A percentile compares a stretch with the other conserved stretches of the same genome.
phyloP scores from a whole-genome alignment of 1,140 invertebrate species.

The Anthonomus grandis region DNA sequence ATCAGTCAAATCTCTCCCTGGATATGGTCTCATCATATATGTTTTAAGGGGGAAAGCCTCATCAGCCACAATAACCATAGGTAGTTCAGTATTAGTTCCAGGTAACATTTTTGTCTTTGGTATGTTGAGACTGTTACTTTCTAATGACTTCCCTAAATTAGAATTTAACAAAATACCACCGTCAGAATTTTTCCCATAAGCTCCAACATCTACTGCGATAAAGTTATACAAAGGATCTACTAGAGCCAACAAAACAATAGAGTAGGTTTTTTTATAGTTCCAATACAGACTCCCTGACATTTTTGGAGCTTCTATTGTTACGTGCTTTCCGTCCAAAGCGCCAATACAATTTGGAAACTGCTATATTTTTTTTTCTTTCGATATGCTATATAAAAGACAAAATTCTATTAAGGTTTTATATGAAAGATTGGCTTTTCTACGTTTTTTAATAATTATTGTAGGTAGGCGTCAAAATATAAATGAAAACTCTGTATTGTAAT shows the following conservation, averaged over 20 bases:
- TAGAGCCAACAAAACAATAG: slow-evolving; percentile 48
- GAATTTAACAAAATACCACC: slow-evolving; percentile 29
- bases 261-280: slow-evolving; percentile 42
- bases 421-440: too few relatives aligned
- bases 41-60: slow-evolving; percentile 30
- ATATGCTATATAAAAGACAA: too few relatives aligned
- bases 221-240: slow-evolving; percentile 48
- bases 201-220: slow-evolving; percentile 45
- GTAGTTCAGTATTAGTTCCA: not conserved
- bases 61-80: slow-evolving; percentile 27
- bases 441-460: too few relatives aligned
- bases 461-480: too few relatives aligned
- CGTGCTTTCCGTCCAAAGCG: slow-evolving; percentile 30
- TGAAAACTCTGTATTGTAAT: too few relatives aligned
- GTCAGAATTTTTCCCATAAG: slow-evolving; percentile 43
- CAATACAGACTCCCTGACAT: slow-evolving; percentile 11
- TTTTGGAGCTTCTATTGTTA: slow-evolving; percentile 18
- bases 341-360: slow-evolving; percentile 29
- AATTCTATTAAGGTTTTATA: too few relatives aligned
- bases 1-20: slow-evolving; percentile 15
- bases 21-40: slow-evolving; percentile 30
- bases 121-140: slow-evolving; percentile 13
- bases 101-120: not conserved
- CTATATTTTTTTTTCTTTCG: slow-evolving; percentile 16
- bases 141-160: slow-evolving; percentile 15